Evolutionary conservation across 2,113 vertebrate species (phyloP), one percentile per base, ranked within the genome.

Genomic region (Malurus elegans): DNA sequence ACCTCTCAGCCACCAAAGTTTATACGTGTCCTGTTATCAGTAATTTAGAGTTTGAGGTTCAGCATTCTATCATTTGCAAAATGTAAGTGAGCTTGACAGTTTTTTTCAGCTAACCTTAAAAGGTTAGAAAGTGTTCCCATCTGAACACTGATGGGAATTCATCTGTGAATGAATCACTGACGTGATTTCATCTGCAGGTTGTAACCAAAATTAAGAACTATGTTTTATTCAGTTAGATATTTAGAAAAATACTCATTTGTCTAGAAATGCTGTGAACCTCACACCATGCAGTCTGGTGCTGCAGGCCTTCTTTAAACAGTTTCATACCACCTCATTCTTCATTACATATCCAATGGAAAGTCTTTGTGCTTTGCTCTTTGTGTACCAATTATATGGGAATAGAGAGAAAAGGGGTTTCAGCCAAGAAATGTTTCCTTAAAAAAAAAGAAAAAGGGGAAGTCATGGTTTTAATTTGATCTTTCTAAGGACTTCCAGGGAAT

Each of bases 1-100:
- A 99, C 64, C 75, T 96, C 31, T 98, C 99, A 80, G 98, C 98
- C n/a, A 98, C 98, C 21, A 98, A 98, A 94, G 97, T 99, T 83
- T 99, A 99, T 91, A 99, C 99, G 7, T 99, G 99, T 85, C 99
- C 99, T 0, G 99, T 99, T 74, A 98, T 98, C 31, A 98, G 98
- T 88, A 99, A 99, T 96, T 98, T 99, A 97, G 99, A 99, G 76
- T 99, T 99, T 96, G 99, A 99, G 82, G 99, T 99, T 95, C 99
- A 99, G 78, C 99, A 99, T 97, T 99, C 99, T 65, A 99, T 99
- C 88, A 98, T 98, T 42, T 99, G 99, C 97, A 99, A 99, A 99
- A 98, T 97, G 99, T 99, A 95, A 98, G 99, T 96, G 53, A 51
- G 40, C 66, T 72, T 47, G 32, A 66, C 44, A 85, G 28, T 54